These are phyloP conservation scores for Zaprionus obscuricornis DNA, from an alignment of 2,888 invertebrate species.

Conservation along the genomic window DNA sequence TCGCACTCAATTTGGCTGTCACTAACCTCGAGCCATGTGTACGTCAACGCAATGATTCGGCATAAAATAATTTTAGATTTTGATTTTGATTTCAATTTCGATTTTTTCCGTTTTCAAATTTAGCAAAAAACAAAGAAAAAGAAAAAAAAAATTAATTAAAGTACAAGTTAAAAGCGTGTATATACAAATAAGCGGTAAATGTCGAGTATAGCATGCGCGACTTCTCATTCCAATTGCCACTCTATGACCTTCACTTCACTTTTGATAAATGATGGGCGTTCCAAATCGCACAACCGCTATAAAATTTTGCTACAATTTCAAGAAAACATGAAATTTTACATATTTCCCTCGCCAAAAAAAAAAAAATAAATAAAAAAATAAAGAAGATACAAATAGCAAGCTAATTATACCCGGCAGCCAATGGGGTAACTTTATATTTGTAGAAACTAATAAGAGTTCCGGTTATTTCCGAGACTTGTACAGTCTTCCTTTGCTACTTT, in stretches of 20 bases:
- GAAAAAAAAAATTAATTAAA: constrained; percentile 62
- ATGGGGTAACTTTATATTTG: no score
- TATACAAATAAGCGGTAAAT: constrained; percentile 30
- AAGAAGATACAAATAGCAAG: constrained; percentile 9
- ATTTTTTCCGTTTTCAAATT: constrained; percentile 54
- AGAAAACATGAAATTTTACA: constrained; percentile 28
- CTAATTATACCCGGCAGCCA: no score
- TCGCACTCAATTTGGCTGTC: constrained; percentile 33
- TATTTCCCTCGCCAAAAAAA: constrained; percentile 2
- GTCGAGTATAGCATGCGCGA: constrained; percentile 32
- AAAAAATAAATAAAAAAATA: constrained; percentile 8
- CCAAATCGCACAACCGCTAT: constrained; percentile 37
- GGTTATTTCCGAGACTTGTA: no score
- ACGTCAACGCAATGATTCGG: not conserved
- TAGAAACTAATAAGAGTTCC: no score
- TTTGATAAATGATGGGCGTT: constrained; percentile 59
- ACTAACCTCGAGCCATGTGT: constrained; percentile 1
- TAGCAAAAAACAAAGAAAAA: constrained; percentile 59
- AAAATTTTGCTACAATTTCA: constrained; percentile 67
- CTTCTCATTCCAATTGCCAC: constrained; percentile 35
- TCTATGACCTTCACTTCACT: constrained; percentile 51
- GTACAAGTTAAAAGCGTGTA: constrained; percentile 40
- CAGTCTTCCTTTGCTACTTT: no score
- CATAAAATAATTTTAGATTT: constrained; percentile 22
- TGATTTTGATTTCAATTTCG: constrained; percentile 27